phyloP scores from a whole-genome alignment of 2,113 vertebrate species.

The Hyperoodon ampullatus region DNA sequence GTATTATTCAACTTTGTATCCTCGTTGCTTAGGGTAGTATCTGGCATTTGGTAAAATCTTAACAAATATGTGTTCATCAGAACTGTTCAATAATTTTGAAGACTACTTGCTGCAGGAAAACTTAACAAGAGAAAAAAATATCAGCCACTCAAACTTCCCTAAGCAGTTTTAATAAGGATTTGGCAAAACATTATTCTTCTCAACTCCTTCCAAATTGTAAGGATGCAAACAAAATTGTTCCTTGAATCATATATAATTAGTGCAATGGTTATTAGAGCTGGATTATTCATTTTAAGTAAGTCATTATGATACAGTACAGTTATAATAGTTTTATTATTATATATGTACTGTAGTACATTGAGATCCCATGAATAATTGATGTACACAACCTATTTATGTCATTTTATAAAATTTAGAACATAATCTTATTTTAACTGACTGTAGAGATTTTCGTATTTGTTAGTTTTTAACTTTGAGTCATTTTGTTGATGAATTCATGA shows the following conservation, averaged over 20 bases:
- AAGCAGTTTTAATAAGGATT: conserved; percentile 27
- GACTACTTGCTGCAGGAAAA: neutral
- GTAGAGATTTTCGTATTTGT: neutral
- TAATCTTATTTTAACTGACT: conserved; percentile 18
- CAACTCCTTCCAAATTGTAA: neutral
- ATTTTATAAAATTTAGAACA: conserved; percentile 30
- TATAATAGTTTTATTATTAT: neutral
- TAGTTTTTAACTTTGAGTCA: conserved; percentile 30
- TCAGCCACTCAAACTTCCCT: neutral
- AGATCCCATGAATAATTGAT: conserved; percentile 16
- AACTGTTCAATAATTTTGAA: neutral
- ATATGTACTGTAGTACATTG: neutral
- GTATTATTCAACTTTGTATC: neutral
- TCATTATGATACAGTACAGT: neutral
- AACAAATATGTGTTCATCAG: neutral
- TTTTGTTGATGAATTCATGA: conserved; percentile 20
- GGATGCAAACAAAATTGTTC: conserved; percentile 25
- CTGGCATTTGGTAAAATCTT: neutral
- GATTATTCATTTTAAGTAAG: conserved; percentile 38
- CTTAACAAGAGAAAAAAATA: neutral
- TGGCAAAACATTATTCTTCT: neutral
- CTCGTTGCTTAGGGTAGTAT: neutral
- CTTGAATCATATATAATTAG: conserved; percentile 44
- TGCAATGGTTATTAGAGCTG: neutral
- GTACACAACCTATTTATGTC: neutral